Base-by-base conservation (phyloP, 2,113 vertebrate species). In the Dromiciops gliroides region DNA sequence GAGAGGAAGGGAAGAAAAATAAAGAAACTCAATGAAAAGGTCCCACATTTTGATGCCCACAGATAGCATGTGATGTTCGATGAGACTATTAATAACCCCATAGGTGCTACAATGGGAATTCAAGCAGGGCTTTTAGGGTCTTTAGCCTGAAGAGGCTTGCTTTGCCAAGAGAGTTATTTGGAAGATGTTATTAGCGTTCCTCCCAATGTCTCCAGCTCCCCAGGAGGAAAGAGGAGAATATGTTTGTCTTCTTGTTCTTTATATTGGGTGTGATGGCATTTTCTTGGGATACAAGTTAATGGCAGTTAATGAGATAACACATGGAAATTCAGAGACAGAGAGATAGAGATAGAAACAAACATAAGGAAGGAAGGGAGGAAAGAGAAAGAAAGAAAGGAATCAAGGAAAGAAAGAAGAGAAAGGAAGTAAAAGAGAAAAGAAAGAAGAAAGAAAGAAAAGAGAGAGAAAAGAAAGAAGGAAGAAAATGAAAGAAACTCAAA, bases 101-200 rank as follows among this genome's bases (percentile, higher is more conserved):
- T 48, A 89, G 48, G 90, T 44, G 3, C 3, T 12, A 0, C 47
- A 92, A 28, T 24, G 31, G 92, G 88, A 67, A 48, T 47, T n/a
- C 0, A 83, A 3, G 90, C 0, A 48, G 11, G 49, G 37, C 25
- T 19, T 0, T 0, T 48, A 22, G 83, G 2, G 22, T 48, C 83
- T 83, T 88, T 22, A 83, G 37, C 37, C 67, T 83, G n/a, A 83
- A 83, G n/a, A 83, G n/a, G 16, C 1, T 8, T 44, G 7, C n/a
- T 83, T 7, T 83, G 37, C 67, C 19, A 44, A n/a, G 67, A 44
- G 67, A 83, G 6, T 37, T 19, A 8, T 83, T 83, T 83, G 37
- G n/a, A 83, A 44, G n/a, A 83, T 83, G 37, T n/a, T 44, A 83
- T 44, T 83, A 44, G 67, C 67, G 44, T 83, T 83, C 37, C 37